Base-by-base conservation (phyloP, 2,113 vertebrate species). In the Cranoglanis bouderius region DNA sequence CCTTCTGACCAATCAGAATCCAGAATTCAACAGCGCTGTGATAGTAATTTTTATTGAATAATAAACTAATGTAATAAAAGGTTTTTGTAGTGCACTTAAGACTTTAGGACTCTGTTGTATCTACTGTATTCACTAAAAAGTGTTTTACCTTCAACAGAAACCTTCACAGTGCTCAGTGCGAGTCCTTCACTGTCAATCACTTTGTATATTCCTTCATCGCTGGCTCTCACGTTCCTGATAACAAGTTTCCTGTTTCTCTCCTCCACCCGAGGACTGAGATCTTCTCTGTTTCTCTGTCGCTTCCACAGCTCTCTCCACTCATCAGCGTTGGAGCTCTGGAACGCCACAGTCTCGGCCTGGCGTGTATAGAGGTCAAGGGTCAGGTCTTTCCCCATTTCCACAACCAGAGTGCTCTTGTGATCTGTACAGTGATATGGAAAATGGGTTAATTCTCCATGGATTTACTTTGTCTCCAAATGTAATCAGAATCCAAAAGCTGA, bases 151-250 rank as follows among this genome's bases (percentile, higher is more conserved):
- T 91, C 80, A 70, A 96, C 89, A 0, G 38, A 86, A 49, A 95
- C 93, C 78, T 86, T 87, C 84, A 94, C 89, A 10, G 94, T 95
- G 93, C 95, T 95, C 72, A 96, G 85, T 0, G 92, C 67, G n/a
- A 93, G 92, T 8, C 95, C 95, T 0, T 92, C 78, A 0, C 77
- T 6, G 4, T 96, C 95, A 70, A 96, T n/a, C 1, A 96, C 93
- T 53, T 92, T 94, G 90, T 95, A 96, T 1, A 32, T 88, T 1
- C 95, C 95, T 1, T 91, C 80, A 3, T 95, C 92, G 0, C 89
- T 87, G 19, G 3, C 0, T 0, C 0, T 21, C 0, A 95, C 0
- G 0, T 29, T 70, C 70, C 6, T 92, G 0, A 96, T 2, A 0
- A 85, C 78, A 88, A 96, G 85, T 87, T 10, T 90, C 49, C 19